Conservation (phyloP, 2,113 vertebrate species). For the Datnioides undecimradiatus region DNA sequence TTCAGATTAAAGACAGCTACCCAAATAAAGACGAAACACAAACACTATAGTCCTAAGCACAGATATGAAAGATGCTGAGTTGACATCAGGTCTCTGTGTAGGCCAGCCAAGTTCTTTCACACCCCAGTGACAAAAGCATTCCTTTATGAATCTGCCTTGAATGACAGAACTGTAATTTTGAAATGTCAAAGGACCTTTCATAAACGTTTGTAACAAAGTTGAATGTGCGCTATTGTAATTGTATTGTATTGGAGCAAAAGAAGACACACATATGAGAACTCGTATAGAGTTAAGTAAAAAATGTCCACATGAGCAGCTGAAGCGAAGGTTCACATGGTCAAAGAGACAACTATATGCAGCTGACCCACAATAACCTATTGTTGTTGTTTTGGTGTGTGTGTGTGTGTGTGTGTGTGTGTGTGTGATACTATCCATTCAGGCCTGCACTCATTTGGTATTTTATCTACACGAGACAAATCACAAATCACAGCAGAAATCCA, state of each 20-base stretch:
- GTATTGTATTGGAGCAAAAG: no score
- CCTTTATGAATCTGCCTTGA: neutral
- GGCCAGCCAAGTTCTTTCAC: neutral
- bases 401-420: neutral
- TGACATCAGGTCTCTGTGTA: neutral
- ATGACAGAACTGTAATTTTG: neutral
- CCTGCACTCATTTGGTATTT: slow-evolving; percentile 29
- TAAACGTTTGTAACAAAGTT: neutral
- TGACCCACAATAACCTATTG: slow-evolving; percentile 45
- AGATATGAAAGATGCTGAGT: neutral
- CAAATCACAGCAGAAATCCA: slow-evolving; percentile 27
- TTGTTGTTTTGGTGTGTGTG: slow-evolving; percentile 12
- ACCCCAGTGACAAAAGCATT: neutral
- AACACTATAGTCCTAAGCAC: neutral
- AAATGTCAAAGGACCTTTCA: neutral
- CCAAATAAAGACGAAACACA: neutral
- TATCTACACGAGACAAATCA: slow-evolving; percentile 43
- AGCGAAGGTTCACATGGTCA: slow-evolving; percentile 24
- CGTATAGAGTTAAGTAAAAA: slow-evolving; percentile 15
- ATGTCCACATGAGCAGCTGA: slow-evolving; percentile 27
- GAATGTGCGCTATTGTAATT: neutral
- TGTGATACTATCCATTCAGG: slow-evolving; percentile 27
- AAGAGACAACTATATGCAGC: slow-evolving; percentile 20
- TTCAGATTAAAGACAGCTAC: neutral
- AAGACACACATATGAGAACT: neutral